These are phyloP conservation scores for Botia almorhae DNA, from an alignment of 2,797 vertebrate species.

Conservation along the genomic window DNA sequence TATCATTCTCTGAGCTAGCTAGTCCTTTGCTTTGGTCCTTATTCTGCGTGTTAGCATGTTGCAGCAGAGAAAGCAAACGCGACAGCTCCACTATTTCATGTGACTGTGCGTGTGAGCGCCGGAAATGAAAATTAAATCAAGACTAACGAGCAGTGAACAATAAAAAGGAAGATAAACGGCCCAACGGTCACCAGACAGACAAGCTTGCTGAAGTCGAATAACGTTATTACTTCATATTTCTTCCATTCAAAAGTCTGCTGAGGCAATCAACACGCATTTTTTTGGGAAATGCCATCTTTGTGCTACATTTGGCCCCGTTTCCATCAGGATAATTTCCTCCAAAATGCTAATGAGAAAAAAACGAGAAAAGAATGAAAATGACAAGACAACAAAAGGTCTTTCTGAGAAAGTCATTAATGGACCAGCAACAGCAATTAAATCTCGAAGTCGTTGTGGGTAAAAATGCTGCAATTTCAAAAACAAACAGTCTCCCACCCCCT, in stretches of 20 bases:
- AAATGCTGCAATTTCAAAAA: conserved; percentile 2
- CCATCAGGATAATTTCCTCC: conserved; percentile 40
- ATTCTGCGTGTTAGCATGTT: neutral
- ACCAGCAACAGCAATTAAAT: conserved; percentile 26
- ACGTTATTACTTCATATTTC: conserved; percentile 66
- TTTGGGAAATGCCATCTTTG: conserved; percentile 45
- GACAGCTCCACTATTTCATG: conserved; percentile 62
- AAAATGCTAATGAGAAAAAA: conserved; percentile 43
- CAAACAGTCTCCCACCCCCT: neutral
- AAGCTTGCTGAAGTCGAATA: conserved; percentile 68
- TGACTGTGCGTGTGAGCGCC: conserved; percentile 62
- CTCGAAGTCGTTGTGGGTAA: conserved; percentile 13
- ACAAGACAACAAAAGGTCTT: conserved; percentile 29
- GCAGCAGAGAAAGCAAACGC: conserved; percentile 25
- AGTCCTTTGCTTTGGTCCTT: neutral
- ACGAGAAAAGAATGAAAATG: conserved; percentile 43
- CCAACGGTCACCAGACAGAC: conserved; percentile 64
- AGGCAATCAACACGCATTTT: conserved; percentile 49
- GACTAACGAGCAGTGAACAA: conserved; percentile 75
- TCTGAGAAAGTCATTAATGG: conserved; percentile 37
- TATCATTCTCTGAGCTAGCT: too few species aligned
- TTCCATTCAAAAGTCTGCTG: conserved; percentile 52
- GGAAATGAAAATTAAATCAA: conserved; percentile 72
- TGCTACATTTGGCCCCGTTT: conserved; percentile 38
- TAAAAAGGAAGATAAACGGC: conserved; percentile 74